phyloP scores from a whole-genome alignment of 2,888 invertebrate species.

The Chydorus sphaericus region DNA sequence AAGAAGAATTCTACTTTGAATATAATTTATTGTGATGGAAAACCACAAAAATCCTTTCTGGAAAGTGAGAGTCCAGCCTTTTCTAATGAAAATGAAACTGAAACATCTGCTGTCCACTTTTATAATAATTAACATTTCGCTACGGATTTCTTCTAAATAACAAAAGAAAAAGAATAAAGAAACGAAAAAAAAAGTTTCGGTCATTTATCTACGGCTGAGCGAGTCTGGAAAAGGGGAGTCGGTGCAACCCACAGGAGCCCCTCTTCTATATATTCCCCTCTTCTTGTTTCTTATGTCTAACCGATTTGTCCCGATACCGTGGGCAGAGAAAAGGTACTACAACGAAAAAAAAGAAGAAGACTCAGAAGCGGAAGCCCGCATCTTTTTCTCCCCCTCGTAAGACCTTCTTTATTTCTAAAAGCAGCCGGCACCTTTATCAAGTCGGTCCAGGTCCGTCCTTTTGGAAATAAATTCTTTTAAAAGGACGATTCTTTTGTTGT shows the following conservation, averaged over 20 bases:
- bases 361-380: slow-evolving; percentile 2
- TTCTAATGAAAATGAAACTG: too few species aligned
- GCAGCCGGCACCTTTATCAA: background rate
- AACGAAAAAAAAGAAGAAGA: background rate
- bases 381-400: background rate
- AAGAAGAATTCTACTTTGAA: too few species aligned
- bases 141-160: background rate
- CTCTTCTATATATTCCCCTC: background rate
- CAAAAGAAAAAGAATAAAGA: background rate
- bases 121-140: too few species aligned
- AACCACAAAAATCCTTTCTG: too few species aligned
- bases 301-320: background rate
- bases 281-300: too few species aligned
- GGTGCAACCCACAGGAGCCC: background rate
- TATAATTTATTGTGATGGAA: too few species aligned
- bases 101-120: too few species aligned
- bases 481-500: background rate
- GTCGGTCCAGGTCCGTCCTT: background rate
- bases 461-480: background rate
- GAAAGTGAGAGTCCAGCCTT: too few species aligned
- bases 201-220: background rate
- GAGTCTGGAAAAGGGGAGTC: background rate
- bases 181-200: background rate
- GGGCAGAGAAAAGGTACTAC: background rate
- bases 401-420: background rate